phyloP scores from a whole-genome alignment of 92 coral and sea anemone species.

The Parazoanthus atlanticus region DNA sequence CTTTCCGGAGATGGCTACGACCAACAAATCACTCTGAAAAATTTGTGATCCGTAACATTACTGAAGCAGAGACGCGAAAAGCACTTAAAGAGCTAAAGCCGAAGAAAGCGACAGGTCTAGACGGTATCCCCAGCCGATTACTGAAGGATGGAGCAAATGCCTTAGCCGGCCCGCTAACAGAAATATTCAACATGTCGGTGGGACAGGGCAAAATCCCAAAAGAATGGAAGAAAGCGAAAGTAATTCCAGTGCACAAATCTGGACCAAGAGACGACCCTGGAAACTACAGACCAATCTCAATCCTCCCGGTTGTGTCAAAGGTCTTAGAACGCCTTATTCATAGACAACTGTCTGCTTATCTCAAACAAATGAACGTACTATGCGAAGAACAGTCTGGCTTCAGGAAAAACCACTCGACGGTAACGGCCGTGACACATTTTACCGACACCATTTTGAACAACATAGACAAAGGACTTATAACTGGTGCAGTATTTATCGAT shows the following conservation, averaged over 20 bases:
- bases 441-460: too few species aligned
- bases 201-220: constrained; percentile 52
- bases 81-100: constrained; percentile 52
- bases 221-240: constrained; percentile 54
- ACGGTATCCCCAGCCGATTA: constrained; percentile 58
- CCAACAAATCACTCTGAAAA: constrained; percentile 34
- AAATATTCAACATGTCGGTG: constrained; percentile 54
- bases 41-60: constrained; percentile 46
- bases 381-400: too few species aligned
- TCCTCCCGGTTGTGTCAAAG: too few species aligned
- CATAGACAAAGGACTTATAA: too few species aligned
- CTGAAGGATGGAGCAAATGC: constrained; percentile 60
- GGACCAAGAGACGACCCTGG: constrained; percentile 43
- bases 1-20: too few species aligned
- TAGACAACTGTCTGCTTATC: too few species aligned
- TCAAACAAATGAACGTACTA: too few species aligned
- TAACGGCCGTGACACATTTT: too few species aligned
- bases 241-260: constrained; percentile 45
- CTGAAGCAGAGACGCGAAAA: constrained; percentile 52
- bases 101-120: constrained; percentile 61
- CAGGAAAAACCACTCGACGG: too few species aligned
- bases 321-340: too few species aligned
- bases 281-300: too few species aligned
- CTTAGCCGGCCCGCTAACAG: constrained; percentile 55
- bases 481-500: too few species aligned